Evolutionary conservation across 2,888 invertebrate species (phyloP).

Genomic region (Cheilosia vernalis): DNA sequence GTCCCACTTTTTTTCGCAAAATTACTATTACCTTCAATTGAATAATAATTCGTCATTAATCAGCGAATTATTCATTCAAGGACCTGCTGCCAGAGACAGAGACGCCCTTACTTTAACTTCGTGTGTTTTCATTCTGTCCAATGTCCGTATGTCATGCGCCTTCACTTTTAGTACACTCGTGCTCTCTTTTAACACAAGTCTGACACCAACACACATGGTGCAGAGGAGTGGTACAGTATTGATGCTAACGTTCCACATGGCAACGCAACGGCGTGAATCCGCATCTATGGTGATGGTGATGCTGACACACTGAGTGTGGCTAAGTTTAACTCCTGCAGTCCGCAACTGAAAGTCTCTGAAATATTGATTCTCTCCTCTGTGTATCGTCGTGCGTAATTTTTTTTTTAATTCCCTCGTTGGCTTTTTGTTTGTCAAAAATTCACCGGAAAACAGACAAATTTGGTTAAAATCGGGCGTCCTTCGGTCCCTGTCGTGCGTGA

Average conservation of each 20-base stretch:
- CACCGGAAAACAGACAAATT: constrained; percentile 5
- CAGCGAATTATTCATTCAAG: constrained; percentile 12
- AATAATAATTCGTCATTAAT: constrained; percentile 29
- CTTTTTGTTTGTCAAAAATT: constrained; percentile 33
- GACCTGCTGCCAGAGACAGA: neutral
- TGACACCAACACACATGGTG: constrained; percentile 54
- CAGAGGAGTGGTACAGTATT: constrained; percentile 30
- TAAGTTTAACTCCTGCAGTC: constrained; percentile 65
- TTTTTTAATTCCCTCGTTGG: constrained; percentile 30
- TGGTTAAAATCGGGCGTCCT: neutral
- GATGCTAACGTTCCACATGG: constrained; percentile 63
- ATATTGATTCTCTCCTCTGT: constrained; percentile 72
- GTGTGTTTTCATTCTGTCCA: neutral
- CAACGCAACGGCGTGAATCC: constrained; percentile 38
- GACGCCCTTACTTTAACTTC: neutral
- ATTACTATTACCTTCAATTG: neutral
- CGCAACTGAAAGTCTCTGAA: constrained; percentile 65
- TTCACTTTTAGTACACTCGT: constrained; percentile 45
- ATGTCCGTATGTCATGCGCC: neutral
- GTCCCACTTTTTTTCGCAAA: no score
- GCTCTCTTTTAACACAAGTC: constrained; percentile 3
- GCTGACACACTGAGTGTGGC: constrained; percentile 55
- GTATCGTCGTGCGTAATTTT: constrained; percentile 57
- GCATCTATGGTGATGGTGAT: constrained; percentile 31
- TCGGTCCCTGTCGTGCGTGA: neutral